These are phyloP conservation scores for Zygothrica quintamaculata DNA, from an alignment of 2,888 invertebrate genomes.

Conservation along the genomic window DNA sequence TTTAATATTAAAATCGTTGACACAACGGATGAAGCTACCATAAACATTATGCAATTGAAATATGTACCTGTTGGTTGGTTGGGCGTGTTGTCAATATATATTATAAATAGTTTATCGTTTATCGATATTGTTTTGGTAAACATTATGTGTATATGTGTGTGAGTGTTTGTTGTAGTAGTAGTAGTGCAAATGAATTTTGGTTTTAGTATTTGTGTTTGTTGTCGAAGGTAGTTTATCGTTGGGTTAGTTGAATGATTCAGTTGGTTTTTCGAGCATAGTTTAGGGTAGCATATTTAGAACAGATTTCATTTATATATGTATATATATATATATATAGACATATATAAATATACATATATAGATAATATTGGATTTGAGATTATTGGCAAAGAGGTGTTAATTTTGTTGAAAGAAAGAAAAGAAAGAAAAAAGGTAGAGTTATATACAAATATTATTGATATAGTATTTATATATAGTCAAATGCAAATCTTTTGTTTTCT, in stretches of 20 bases:
- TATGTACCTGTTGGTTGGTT: conserved; percentile 91
- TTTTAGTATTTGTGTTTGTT: conserved; percentile 37
- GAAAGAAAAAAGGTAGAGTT: conserved; percentile 74
- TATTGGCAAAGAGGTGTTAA: conserved; percentile 24
- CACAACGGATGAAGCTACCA: conserved; percentile 99
- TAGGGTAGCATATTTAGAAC: conserved; percentile 73
- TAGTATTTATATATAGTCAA: conserved; percentile 60
- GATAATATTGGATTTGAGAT: too few species aligned
- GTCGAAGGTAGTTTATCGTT: conserved; percentile 18
- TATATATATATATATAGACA: conserved; percentile 23
- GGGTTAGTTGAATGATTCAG: conserved; percentile 20
- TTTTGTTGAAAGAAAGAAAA: conserved; percentile 65
- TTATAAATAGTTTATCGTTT: conserved; percentile 48
- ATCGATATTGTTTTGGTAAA: conserved; percentile 4
- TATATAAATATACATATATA: conserved; percentile 2
- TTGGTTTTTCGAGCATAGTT: conserved; percentile 65
- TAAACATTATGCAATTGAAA: conserved; percentile 99
- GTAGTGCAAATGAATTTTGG: conserved; percentile 53
- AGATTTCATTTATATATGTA: conserved; percentile 67
- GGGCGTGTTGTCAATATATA: conserved; percentile 82
- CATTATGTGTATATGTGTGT: conserved; percentile 32
- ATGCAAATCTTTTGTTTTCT: conserved; percentile 55
- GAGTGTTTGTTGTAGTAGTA: conserved; percentile 55
- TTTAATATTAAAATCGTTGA: conserved; percentile 99
- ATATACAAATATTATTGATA: conserved; percentile 77